Base-by-base conservation (phyloP, 2,888 invertebrate genomes). In the Lagria hirta region DNA sequence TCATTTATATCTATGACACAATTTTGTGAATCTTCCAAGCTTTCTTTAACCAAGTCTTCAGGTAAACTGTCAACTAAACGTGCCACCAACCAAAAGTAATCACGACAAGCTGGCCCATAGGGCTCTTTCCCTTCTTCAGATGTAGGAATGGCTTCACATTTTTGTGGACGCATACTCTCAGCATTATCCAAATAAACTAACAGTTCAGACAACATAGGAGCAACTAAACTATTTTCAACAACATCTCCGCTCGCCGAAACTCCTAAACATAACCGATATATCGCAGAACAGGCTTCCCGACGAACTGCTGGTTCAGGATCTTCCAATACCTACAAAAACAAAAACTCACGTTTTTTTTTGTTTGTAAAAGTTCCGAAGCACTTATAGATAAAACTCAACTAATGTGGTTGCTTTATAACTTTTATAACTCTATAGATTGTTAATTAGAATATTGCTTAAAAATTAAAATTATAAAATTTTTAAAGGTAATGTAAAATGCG, bases 61-160 rank as follows among this genome's bases (percentile, higher is more conserved):
- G 88, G 86, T 15, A 92, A 66, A 1, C 88, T 88, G 61, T 95
- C 95, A 1, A 95, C 87, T 10, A 95, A 77, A 17, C 93, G 79
- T 52, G 93, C 90, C 7, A 93, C 79, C 2, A 95, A 75, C 93
- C 94, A 94, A 70, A 95, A 95, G 70, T 93, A 96, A 68, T 96
- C 95, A 4, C 93, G 76, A 65, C 94, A 95, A 1, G 94, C 94
- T 1, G 94, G 93, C 0, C 94, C 95, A 65, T 92, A 94, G 0
- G 93, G 91, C 64, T 94, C 94, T 65, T 95, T 92, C n/a, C 89
- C 89, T 66, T 88, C 87, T 58, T 87, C 86, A 0, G 79, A 79
- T 27, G 81, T 57, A 27, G 62, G 60, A 44, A 64, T 53, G 1
- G 56, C 37, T 64, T 77, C 77, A 40, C 73, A 60, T 57, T 73